Percentiles rank a stretch among this genome's conserved stretches.
Conservation (phyloP, 2,113 vertebrate genomes). For the Tamias sibiricus region DNA sequence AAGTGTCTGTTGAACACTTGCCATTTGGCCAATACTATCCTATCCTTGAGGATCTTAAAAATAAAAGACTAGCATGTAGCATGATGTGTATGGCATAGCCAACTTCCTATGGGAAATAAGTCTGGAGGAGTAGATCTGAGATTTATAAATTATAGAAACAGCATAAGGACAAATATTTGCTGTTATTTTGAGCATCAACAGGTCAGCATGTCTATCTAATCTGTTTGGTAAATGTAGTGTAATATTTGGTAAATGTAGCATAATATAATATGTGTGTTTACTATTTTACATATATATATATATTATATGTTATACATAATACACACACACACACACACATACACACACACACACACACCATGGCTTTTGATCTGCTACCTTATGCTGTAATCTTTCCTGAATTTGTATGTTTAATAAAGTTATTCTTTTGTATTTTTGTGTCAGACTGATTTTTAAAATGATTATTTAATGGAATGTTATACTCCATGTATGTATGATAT, state of each 20-base stretch:
- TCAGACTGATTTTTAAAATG: conserved; percentile 49
- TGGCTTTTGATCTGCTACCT: background rate
- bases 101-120: background rate
- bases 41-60: background rate
- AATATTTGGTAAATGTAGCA: no score
- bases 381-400: background rate
- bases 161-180: background rate
- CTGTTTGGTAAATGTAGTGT: background rate
- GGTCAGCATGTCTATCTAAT: background rate
- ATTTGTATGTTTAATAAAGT: conserved; percentile 77
- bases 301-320: no score
- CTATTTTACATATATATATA: no score
- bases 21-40: background rate
- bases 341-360: no score
- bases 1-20: background rate
- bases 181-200: conserved; percentile 33
- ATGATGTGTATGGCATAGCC: no score
- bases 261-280: no score
- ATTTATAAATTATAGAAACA: background rate
- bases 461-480: background rate
- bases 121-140: background rate
- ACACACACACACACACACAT: no score
- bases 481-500: no score
- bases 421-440: conserved; percentile 50
- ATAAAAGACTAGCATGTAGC: background rate